Conservation (phyloP, 2,888 invertebrate genomes). For the Ceramica pisi region DNA sequence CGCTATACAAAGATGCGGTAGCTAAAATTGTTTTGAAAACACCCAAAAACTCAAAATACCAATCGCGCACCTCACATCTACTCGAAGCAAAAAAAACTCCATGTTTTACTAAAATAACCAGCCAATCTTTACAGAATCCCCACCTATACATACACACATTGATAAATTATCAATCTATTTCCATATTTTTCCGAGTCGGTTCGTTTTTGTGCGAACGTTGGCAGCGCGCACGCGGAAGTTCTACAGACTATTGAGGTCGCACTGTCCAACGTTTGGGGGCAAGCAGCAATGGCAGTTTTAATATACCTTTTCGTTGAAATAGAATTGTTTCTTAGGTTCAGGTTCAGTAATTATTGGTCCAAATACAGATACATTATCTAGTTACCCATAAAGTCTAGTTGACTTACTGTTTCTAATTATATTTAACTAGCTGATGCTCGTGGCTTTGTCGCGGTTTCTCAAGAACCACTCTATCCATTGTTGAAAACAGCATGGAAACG, state of each 20-base stretch:
- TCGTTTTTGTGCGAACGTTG: constrained; percentile 56
- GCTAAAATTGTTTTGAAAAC: too few relatives aligned
- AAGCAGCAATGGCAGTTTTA: constrained; percentile 15
- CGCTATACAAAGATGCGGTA: neutral
- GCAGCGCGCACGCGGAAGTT: constrained; percentile 58
- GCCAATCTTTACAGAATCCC: constrained; percentile 1
- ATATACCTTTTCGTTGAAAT: constrained; percentile 18
- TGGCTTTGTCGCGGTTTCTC: too few relatives aligned
- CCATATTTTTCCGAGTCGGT: constrained; percentile 40
- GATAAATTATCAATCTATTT: constrained; percentile 57
- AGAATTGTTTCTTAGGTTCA: too few relatives aligned
- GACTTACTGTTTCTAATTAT: too few relatives aligned
- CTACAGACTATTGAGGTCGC: constrained; percentile 53
- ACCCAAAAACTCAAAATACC: too few relatives aligned
- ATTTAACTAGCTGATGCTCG: too few relatives aligned
- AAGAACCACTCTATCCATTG: too few relatives aligned
- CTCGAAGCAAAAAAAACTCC: neutral
- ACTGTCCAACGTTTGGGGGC: constrained; percentile 8
- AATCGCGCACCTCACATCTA: too few relatives aligned
- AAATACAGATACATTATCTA: too few relatives aligned
- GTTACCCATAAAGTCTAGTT: too few relatives aligned
- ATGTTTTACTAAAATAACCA: constrained; percentile 4
- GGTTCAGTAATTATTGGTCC: too few relatives aligned
- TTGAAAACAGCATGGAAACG: too few relatives aligned
- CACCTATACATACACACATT: constrained; percentile 20